These are phyloP conservation scores for Catocala nupta DNA, from an alignment of 2,888 invertebrate genomes.

Conservation along the genomic window DNA sequence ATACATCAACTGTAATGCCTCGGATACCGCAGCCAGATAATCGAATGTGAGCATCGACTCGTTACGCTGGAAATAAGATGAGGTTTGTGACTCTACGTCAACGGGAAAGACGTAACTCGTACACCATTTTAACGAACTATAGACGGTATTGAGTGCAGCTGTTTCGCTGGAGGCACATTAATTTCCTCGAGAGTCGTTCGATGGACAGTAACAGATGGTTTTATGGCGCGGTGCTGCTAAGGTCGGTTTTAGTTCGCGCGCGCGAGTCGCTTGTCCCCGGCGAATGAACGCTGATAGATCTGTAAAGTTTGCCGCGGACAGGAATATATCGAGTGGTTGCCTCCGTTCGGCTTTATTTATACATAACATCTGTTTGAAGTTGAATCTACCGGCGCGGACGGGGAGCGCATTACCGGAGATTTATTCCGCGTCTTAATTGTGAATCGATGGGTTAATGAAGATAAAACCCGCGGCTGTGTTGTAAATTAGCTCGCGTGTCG, in stretches of 20 bases:
- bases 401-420: conserved; percentile 86
- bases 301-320: conserved; percentile 87
- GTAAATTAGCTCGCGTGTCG: conserved; percentile 88
- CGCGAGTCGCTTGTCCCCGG: conserved; percentile 67
- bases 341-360: conserved; percentile 87
- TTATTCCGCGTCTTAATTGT: conserved; percentile 88
- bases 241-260: conserved; percentile 66
- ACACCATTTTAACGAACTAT: conserved; percentile 54
- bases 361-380: conserved; percentile 87
- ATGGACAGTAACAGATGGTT: conserved; percentile 39
- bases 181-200: conserved; percentile 39
- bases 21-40: conserved; percentile 86
- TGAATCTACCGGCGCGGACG: conserved; percentile 85
- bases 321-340: conserved; percentile 87
- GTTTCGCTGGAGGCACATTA: conserved; percentile 38
- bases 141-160: conserved; percentile 58
- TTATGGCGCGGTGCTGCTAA: conserved; percentile 52
- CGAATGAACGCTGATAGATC: conserved; percentile 79
- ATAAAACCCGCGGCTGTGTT: conserved; percentile 87
- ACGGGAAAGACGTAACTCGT: conserved; percentile 66
- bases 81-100: conserved; percentile 71
- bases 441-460: conserved; percentile 88
- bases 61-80: conserved; percentile 86
- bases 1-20: conserved; percentile 87
- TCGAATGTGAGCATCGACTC: conserved; percentile 87